Evolutionary conservation across 2,797 vertebrate species (phyloP), one percentile per base, ranked within the genome.

Genomic region (Cyclura pinguis): DNA sequence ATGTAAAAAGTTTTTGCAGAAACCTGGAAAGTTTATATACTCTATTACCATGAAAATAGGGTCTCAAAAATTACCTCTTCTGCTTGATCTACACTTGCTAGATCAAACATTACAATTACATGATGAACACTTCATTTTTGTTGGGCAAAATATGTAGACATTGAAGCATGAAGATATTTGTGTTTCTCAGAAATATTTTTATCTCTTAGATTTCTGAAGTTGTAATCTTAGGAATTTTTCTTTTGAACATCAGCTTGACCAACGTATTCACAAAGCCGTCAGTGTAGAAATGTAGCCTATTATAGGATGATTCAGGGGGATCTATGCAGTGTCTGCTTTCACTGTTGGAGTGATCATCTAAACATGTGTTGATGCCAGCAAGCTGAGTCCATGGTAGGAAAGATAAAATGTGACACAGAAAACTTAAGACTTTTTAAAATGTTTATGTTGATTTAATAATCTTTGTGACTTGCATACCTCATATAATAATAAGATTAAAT

Each of bases 1-100:
- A 32, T 80, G 78, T 52, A 85, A 2, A 20, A 47, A 47, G 42
- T 86, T 90, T 86, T 80, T 80, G 80, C 69, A 84, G 55, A 64
- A 50, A 42, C 29, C 22, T 84, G 76, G 35, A 85, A 72, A 24
- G 4, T 20, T n/a, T 90, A 27, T 67, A 85, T 35, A 47, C 35
- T 57, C 13, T 22, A n/a, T 69, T 69, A 7, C 62, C 50, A 55
- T 13, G 5, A 69, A 50, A 52, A 69, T 55, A 72, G 29, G 2
- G 20, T 16, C 47, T 69, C 69, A 80, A 7, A 67, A 55, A 80
- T 72, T 20, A 55, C 62, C 29, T 47, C 64, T 47, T 64, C 57
- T n/a, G 47, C 86, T 78, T 69, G 50, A 8, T 52, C 57, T 12
- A 50, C 18, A 2, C 20, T 87, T 35, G 50, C 29, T 80, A 59